Percentiles rank a stretch among this genome's conserved stretches.
phyloP scores from a whole-genome alignment of 1,140 invertebrate species.

The Philotrypesis tridentata region DNA sequence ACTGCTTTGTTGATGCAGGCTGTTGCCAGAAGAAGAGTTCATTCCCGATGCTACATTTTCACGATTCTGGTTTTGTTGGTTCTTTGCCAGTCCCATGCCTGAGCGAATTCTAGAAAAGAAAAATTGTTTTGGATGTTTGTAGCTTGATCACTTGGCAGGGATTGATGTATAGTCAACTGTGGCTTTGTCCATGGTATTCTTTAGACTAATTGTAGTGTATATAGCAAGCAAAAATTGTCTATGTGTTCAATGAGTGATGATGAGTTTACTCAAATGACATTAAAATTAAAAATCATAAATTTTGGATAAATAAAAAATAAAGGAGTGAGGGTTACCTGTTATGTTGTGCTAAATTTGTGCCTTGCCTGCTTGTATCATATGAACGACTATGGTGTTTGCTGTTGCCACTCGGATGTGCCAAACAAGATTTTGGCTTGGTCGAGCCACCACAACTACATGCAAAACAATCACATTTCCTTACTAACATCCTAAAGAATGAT shows the following conservation, averaged over 20 bases:
- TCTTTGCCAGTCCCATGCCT: constrained; percentile 62
- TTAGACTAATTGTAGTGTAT: neutral
- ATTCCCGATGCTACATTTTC: constrained; percentile 58
- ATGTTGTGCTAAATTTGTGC: constrained; percentile 71
- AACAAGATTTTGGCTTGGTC: constrained; percentile 84
- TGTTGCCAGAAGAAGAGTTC: constrained; percentile 54
- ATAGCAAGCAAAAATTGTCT: constrained; percentile 38
- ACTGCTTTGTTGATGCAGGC: constrained; percentile 67
- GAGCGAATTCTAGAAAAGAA: constrained; percentile 63
- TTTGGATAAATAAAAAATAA: constrained; percentile 44
- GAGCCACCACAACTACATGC: constrained; percentile 79
- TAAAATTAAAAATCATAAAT: constrained; percentile 53
- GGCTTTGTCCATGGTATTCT: neutral
- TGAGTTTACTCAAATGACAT: constrained; percentile 43
- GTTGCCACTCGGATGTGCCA: constrained; percentile 80
- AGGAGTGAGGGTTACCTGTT: constrained; percentile 72
- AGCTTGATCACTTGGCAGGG: neutral
- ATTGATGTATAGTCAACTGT: neutral
- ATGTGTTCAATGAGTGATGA: constrained; percentile 42
- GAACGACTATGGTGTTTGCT: constrained; percentile 74
- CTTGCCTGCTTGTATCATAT: constrained; percentile 73
- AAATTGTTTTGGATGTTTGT: constrained; percentile 40
- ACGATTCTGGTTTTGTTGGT: constrained; percentile 63
- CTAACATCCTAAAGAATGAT: constrained; percentile 56
- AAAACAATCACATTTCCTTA: constrained; percentile 74